phyloP scores from a whole-genome alignment of 2,888 invertebrate genomes.

The Trachelus troglodyta region DNA sequence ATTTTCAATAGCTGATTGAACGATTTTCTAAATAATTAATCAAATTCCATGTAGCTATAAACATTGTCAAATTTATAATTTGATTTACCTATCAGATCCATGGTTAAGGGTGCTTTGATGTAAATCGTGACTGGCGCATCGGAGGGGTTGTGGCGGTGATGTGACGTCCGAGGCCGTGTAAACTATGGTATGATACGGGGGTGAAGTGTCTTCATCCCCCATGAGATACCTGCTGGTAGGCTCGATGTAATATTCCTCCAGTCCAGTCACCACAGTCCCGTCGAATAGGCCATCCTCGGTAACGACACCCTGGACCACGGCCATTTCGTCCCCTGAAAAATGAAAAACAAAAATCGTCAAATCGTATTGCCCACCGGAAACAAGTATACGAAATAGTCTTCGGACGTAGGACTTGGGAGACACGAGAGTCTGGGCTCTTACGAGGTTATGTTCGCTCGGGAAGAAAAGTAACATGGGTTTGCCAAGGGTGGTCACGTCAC shows the following conservation, averaged over 20 bases:
- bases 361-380: neutral
- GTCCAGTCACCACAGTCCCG: conserved; percentile 83
- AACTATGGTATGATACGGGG: conserved; percentile 82
- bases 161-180: conserved; percentile 84
- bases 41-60: neutral
- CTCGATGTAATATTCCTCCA: conserved; percentile 88
- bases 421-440: neutral
- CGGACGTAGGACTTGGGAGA: neutral
- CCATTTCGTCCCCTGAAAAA: conserved; percentile 81
- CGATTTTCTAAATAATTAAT: neutral
- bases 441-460: neutral
- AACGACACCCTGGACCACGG: conserved; percentile 86
- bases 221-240: conserved; percentile 77
- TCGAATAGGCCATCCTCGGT: conserved; percentile 90
- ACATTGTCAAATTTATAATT: neutral
- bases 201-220: conserved; percentile 67
- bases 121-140: conserved; percentile 74
- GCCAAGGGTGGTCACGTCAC: conserved; percentile 4
- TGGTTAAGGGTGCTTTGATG: conserved; percentile 59
- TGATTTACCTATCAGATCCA: neutral
- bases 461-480: neutral
- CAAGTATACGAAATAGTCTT: neutral
- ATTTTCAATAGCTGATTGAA: too few species aligned
- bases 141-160: conserved; percentile 53
- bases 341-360: neutral